These are phyloP conservation scores for Lacerta viridis DNA, from an alignment of 2,797 vertebrate species.

Conservation along the genomic window DNA sequence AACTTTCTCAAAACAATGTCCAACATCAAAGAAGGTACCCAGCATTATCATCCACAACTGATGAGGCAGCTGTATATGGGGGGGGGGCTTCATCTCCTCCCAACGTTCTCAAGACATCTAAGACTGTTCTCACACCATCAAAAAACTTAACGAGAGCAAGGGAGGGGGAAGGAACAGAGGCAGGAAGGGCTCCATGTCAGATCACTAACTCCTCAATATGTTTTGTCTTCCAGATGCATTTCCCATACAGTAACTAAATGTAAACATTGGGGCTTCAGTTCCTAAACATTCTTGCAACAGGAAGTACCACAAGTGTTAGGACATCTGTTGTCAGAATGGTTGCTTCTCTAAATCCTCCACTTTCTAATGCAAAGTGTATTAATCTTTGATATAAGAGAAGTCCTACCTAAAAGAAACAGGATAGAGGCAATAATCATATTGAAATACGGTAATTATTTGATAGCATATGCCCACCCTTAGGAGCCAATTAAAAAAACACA, in stretches of 20 bases:
- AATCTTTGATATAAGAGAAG: neutral
- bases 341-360: neutral
- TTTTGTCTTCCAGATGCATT: too few species aligned
- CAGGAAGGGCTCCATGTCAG: too few species aligned
- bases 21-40: too few species aligned
- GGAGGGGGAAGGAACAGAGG: too few species aligned
- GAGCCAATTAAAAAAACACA: neutral
- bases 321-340: neutral
- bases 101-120: too few species aligned
- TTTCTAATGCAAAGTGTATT: neutral
- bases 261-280: neutral
- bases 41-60: too few species aligned
- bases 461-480: neutral
- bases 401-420: neutral
- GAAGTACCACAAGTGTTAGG: neutral
- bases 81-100: too few species aligned
- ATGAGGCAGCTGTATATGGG: too few species aligned
- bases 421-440: neutral
- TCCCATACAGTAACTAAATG: neutral
- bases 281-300: neutral
- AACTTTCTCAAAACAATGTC: too few species aligned
- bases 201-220: too few species aligned
- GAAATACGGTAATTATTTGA: neutral
- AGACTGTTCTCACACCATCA: too few species aligned
- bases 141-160: too few species aligned